Conservation (phyloP, 2,888 invertebrate genomes). For the Trissolcus brochymenae region DNA sequence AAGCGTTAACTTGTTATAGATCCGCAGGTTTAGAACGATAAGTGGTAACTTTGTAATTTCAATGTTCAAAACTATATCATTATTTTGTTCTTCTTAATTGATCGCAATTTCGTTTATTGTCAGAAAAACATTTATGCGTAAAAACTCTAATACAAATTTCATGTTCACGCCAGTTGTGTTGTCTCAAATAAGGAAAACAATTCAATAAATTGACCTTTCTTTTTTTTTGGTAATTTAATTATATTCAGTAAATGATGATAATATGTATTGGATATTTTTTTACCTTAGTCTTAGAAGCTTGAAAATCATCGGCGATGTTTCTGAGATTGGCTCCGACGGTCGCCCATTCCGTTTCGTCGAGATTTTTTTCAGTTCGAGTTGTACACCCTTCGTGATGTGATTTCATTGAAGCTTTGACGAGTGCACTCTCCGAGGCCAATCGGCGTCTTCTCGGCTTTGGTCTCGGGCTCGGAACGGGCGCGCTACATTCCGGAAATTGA, state of each 20-base stretch:
- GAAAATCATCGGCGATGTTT: conserved; percentile 75
- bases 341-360: conserved; percentile 72
- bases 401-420: conserved; percentile 66
- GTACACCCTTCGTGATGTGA: conserved; percentile 58
- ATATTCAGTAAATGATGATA: too few species aligned
- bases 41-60: neutral
- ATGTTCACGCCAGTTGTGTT: too few species aligned
- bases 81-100: neutral
- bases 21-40: neutral
- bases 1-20: conserved; percentile 14
- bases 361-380: conserved; percentile 62
- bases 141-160: too few species aligned
- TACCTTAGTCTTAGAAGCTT: conserved; percentile 74
- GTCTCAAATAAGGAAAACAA: too few species aligned
- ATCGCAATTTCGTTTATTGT: neutral
- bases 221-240: too few species aligned
- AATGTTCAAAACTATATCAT: neutral
- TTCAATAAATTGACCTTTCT: too few species aligned
- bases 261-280: conserved; percentile 10
- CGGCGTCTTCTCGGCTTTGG: conserved; percentile 74
- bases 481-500: conserved; percentile 73
- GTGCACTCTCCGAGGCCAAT: conserved; percentile 71
- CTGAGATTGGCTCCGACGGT: conserved; percentile 73
- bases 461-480: conserved; percentile 72
- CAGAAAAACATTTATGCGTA: neutral